phyloP scores from a whole-genome alignment of 2,113 vertebrate genomes.

The Lepisosteus oculatus region DNA sequence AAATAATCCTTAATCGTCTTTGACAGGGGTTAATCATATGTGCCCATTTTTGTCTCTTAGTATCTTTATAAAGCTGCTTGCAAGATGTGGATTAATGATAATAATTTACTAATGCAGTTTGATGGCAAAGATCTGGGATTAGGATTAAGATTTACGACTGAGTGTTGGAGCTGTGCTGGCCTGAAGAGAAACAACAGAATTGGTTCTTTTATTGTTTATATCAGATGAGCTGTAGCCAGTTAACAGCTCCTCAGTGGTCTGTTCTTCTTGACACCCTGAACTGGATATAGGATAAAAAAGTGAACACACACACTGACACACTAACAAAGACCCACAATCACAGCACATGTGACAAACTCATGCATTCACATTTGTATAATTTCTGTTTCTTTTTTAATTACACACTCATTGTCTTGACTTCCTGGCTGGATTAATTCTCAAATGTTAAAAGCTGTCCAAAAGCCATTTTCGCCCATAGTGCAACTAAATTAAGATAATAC shows the following conservation, averaged over 20 bases:
- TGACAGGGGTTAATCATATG: constrained; percentile 33
- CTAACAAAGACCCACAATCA: not conserved
- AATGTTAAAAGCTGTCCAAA: no score
- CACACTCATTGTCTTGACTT: not conserved
- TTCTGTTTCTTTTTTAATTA: not conserved
- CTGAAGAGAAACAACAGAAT: constrained; percentile 21
- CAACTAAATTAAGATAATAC: no score
- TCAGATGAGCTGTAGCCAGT: not conserved
- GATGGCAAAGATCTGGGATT: constrained; percentile 47
- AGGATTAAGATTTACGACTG: constrained; percentile 62
- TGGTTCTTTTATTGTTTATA: constrained; percentile 8
- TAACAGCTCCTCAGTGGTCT: not conserved
- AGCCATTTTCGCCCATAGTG: no score
- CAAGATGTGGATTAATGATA: constrained; percentile 47
- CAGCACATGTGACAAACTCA: not conserved
- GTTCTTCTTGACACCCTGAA: no score
- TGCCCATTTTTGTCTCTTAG: constrained; percentile 23
- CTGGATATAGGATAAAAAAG: not conserved
- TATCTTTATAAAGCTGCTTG: constrained; percentile 46
- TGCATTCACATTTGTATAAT: not conserved
- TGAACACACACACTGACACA: not conserved
- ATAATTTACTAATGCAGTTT: constrained; percentile 62
- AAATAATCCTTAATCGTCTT: no score
- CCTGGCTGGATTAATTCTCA: no score
- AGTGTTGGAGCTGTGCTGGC: constrained; percentile 25